A percentile compares a stretch with the other conserved stretches of the same genome.
Conservation (phyloP, 2,113 vertebrate genomes). For the Salvator merianae region DNA sequence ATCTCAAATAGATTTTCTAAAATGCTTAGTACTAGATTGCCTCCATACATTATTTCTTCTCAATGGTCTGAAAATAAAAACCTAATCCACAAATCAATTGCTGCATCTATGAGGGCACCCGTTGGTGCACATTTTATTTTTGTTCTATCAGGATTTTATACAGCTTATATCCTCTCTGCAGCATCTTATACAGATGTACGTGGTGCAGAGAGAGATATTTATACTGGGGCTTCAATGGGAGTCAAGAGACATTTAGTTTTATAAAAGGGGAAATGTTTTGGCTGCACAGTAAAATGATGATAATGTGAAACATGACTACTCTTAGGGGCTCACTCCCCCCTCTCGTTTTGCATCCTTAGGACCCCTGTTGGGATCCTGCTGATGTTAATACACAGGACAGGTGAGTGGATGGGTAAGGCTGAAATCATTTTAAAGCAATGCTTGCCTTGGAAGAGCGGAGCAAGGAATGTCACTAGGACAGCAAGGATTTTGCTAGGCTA, state of each 20-base stretch:
- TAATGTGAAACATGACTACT: constrained; percentile 72
- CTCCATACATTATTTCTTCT: constrained; percentile 99
- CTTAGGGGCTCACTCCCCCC: constrained; percentile 23
- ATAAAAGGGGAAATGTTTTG: constrained; percentile 72
- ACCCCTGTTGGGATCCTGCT: constrained; percentile 31
- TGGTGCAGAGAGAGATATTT: constrained; percentile 70
- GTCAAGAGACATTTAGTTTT: constrained; percentile 76
- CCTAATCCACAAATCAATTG: constrained; percentile 98
- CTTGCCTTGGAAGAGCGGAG: background rate
- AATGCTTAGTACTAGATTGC: constrained; percentile 99
- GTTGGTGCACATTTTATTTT: constrained; percentile 85
- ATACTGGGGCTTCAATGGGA: constrained; percentile 72
- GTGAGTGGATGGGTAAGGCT: rapidly evolving
- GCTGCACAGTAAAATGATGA: constrained; percentile 69
- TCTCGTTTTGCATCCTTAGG: constrained; percentile 34
- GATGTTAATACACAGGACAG: background rate
- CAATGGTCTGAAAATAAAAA: constrained; percentile 96
- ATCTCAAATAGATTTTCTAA: constrained; percentile 99
- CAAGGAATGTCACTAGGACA: background rate
- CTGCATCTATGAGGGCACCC: constrained; percentile 85
- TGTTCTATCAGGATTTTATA: constrained; percentile 84
- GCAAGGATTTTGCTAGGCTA: no score
- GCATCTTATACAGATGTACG: constrained; percentile 73
- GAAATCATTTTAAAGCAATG: background rate
- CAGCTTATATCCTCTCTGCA: constrained; percentile 80